Evolutionary conservation across 2,888 invertebrate species (phyloP).

Genomic region (Metalampra italica): DNA sequence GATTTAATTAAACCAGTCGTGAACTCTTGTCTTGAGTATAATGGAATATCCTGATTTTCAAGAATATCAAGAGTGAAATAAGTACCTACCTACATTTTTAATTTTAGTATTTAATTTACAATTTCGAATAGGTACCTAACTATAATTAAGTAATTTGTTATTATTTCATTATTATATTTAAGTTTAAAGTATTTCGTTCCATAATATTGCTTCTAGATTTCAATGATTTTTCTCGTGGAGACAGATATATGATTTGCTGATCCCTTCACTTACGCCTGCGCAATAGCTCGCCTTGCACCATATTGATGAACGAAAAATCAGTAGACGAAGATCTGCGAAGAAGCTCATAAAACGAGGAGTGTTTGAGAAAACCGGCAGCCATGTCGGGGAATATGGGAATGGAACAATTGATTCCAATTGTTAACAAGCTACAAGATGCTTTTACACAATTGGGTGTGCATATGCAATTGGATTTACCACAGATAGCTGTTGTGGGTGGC

Average conservation of each 20-base stretch:
- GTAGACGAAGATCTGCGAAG: constrained; percentile 68
- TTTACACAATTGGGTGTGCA: constrained; percentile 98
- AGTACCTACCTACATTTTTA: too few relatives aligned
- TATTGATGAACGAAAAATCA: constrained; percentile 75
- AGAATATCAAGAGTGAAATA: too few relatives aligned
- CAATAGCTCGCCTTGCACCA: constrained; percentile 34
- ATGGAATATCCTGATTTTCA: too few relatives aligned
- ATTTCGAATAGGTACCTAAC: too few relatives aligned
- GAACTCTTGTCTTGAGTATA: too few relatives aligned
- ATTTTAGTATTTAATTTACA: too few relatives aligned
- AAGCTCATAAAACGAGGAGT: constrained; percentile 65
- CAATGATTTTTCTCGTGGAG: constrained; percentile 15
- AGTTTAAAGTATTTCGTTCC: too few relatives aligned
- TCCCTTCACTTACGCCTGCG: constrained; percentile 60
- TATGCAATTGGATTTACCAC: constrained; percentile 98
- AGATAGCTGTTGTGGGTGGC: constrained; percentile 99
- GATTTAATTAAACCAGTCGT: too few relatives aligned
- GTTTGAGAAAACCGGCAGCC: constrained; percentile 67
- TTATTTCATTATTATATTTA: too few relatives aligned
- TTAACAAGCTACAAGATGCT: constrained; percentile 99
- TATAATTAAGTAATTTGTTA: too few relatives aligned
- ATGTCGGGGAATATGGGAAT: constrained; percentile 90
- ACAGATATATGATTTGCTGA: constrained; percentile 24
- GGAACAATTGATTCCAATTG: constrained; percentile 99
- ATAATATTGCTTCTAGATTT: background rate